Conservation (phyloP, 64 coral and sea anemone species). For the Catalaphyllia jardinei region DNA sequence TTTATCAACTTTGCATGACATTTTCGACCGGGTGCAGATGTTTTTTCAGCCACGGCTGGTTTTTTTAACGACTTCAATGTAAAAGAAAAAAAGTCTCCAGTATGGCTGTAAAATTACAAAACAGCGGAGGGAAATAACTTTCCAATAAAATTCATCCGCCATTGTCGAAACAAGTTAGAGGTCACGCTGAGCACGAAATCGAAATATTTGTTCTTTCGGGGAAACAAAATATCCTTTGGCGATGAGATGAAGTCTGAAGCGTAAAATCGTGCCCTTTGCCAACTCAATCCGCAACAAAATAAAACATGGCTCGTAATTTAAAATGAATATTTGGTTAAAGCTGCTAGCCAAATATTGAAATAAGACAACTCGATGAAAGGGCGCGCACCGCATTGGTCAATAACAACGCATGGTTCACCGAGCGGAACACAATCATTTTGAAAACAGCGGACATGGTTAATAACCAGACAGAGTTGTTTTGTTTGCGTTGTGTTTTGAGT, state of each 20-base stretch:
- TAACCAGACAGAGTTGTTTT: constrained; percentile 71
- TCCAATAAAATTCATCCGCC: not conserved
- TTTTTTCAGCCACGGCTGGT: not conserved
- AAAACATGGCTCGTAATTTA: constrained; percentile 83
- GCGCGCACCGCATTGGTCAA: constrained; percentile 59
- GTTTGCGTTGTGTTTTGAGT: constrained; percentile 64
- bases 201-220: not conserved
- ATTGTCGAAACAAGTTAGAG: not conserved
- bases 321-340: constrained; percentile 93
- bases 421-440: constrained; percentile 74
- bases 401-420: constrained; percentile 40
- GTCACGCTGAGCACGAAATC: constrained; percentile 15
- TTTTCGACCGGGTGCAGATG: constrained; percentile 3
- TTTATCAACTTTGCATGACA: constrained; percentile 39
- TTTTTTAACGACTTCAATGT: constrained; percentile 29
- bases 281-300: constrained; percentile 76
- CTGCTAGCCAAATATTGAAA: constrained; percentile 88
- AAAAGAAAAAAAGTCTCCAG: constrained; percentile 4
- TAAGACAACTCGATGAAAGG: constrained; percentile 61
- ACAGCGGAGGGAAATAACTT: constrained; percentile 8
- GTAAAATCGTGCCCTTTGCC: constrained; percentile 58
- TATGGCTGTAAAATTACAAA: constrained; percentile 1
- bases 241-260: not conserved
- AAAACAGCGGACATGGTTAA: constrained; percentile 75
- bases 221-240: constrained; percentile 26